Base-by-base conservation (phyloP, 2,888 invertebrate genomes). In the Notodonta dromedarius region DNA sequence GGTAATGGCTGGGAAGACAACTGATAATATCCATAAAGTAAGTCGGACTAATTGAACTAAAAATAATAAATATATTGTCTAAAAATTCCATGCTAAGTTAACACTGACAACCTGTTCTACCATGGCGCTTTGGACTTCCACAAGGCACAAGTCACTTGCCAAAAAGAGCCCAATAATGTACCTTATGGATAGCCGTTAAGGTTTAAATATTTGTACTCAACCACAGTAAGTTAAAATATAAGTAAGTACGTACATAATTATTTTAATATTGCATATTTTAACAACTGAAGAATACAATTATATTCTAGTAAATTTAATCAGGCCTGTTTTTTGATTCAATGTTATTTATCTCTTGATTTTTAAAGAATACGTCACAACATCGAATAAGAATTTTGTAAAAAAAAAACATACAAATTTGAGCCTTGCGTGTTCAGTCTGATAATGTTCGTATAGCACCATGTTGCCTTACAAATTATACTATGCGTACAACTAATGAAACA, bases 381-480 rank as follows among this genome's bases (percentile, higher is more conserved):
- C 40, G 54, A 44, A 62, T 58, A 12, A 72, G 35, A 65, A 68
- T 67, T 70, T 67, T 62, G 60, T 73, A 66, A 56, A 62, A 70
- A 74, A 74, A 11, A 42, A 35, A 35, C 35, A 35, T 35, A 75
- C 84, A 82, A 78, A 83, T 85, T 89, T 87, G 86, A 90, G 88
- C 87, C 86, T 85, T 75, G 76, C 77, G 62, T 74, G 79, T 76
- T 90, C 90, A 91, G 91, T 90, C 91, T 87, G 83, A 79, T 69
- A 71, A 78, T 73, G 75, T 84, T 83, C 61, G 74, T 82, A 84
- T 91, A 92, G 91, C 91, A 92, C 91, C 91, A 86, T 83, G 82
- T 84, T 80, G 80, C 76, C 84, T 87, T 89, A 87, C 48, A 71
- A 74, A 83, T 83, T 82, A 66, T 60, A 63, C 67, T 75, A 70